Evolutionary conservation across 2,888 invertebrate species (phyloP).

Genomic region (Schrankia costaestrigalis): DNA sequence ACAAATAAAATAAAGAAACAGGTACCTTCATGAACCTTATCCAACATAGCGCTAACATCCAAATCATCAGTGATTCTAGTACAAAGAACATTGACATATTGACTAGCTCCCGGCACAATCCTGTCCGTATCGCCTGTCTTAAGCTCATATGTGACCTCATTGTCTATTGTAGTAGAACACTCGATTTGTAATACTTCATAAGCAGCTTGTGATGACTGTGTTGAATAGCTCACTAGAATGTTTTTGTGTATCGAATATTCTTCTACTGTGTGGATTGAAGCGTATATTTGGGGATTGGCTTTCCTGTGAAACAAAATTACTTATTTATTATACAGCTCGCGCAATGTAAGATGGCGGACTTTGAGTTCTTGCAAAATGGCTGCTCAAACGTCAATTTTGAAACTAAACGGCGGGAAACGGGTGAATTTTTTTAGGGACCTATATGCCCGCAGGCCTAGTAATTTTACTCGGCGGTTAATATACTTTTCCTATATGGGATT

Average conservation of each 20-base stretch:
- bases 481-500: too few relatives aligned
- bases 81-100: conserved; percentile 67
- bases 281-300: conserved; percentile 51
- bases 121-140: conserved; percentile 55
- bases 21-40: conserved; percentile 72
- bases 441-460: too few relatives aligned
- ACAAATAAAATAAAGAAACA: not conserved
- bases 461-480: too few relatives aligned
- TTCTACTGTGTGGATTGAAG: conserved; percentile 49
- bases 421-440: too few relatives aligned
- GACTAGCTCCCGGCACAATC: conserved; percentile 58
- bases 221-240: conserved; percentile 62
- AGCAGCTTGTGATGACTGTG: conserved; percentile 58
- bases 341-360: too few relatives aligned
- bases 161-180: conserved; percentile 54
- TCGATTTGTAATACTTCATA: conserved; percentile 70
- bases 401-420: too few relatives aligned
- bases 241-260: conserved; percentile 63
- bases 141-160: conserved; percentile 54
- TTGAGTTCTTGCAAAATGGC: too few relatives aligned
- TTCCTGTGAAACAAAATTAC: conserved; percentile 36
- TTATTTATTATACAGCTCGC: too few relatives aligned
- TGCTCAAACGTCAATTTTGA: too few relatives aligned
- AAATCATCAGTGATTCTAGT: conserved; percentile 57
- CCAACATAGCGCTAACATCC: conserved; percentile 66